Conservation (phyloP, 2,888 invertebrate genomes). For the Chymomyza caudatula region DNA sequence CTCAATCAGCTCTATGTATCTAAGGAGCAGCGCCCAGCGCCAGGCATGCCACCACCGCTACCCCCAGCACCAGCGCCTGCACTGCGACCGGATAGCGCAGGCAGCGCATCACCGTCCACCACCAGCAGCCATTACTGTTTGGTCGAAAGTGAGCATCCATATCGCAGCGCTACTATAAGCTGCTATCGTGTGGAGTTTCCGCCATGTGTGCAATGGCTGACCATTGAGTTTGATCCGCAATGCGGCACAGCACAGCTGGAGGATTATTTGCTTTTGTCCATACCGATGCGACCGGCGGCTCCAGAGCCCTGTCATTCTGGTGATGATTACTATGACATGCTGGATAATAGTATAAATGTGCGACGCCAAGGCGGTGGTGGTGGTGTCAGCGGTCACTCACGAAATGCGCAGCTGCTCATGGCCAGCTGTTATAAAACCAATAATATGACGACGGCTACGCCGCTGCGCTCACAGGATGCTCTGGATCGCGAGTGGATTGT, state of each 20-base stretch:
- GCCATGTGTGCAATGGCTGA: conserved; percentile 91
- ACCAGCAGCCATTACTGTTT: conserved; percentile 93
- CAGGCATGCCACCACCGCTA: conserved; percentile 69
- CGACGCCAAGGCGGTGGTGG: conserved; percentile 25
- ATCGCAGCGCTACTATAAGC: conserved; percentile 90
- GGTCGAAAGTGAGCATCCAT: conserved; percentile 98
- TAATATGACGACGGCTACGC: conserved; percentile 50
- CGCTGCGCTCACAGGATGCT: conserved; percentile 41
- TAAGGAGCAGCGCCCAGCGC: conserved; percentile 69
- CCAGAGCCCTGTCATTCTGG: conserved; percentile 46
- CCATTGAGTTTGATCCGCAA: conserved; percentile 94
- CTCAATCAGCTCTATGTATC: conserved; percentile 83
- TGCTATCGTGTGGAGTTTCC: conserved; percentile 94
- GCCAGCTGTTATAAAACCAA: conserved; percentile 60
- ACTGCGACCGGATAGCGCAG: conserved; percentile 6
- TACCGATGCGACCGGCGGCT: conserved; percentile 79
- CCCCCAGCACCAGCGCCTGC: conserved; percentile 15
- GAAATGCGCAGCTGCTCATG: conserved; percentile 60
- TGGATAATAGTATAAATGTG: conserved; percentile 73
- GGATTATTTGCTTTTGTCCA: conserved; percentile 88
- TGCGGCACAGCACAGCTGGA: conserved; percentile 96
- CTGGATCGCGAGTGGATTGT: conserved; percentile 81
- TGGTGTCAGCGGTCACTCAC: conserved; percentile 13
- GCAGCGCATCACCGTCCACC: conserved; percentile 77
- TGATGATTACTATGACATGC: conserved; percentile 74